phyloP scores from a whole-genome alignment of 2,113 vertebrate genomes.

The Rhinopomastus cyanomelas region DNA sequence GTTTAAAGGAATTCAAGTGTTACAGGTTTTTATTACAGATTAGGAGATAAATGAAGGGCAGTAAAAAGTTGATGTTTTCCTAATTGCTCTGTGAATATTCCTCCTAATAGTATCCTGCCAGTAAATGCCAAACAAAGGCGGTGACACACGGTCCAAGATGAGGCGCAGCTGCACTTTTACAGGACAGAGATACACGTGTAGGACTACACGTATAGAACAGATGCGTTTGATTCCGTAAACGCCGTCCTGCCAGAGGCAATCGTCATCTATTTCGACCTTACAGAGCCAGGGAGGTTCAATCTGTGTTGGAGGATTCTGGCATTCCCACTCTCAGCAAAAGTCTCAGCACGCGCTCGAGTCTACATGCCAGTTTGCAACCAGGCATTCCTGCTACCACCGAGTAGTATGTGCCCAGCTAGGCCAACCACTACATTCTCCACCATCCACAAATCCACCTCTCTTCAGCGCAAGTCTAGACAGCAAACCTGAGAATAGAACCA shows the following conservation, averaged over 20 bases:
- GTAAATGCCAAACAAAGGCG: constrained; percentile 27
- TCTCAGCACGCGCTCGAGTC: constrained; percentile 16
- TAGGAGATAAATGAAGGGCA: neutral
- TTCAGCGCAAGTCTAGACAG: neutral
- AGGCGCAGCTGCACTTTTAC: constrained; percentile 41
- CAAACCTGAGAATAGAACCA: neutral
- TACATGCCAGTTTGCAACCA: neutral
- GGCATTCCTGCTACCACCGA: neutral
- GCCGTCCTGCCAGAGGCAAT: constrained; percentile 27
- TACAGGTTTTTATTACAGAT: neutral
- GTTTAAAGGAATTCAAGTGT: constrained; percentile 8
- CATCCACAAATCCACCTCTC: neutral
- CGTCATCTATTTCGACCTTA: neutral
- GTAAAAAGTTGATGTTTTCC: constrained; percentile 4
- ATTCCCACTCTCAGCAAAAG: neutral
- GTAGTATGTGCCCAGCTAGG: neutral
- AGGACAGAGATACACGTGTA: constrained; percentile 19
- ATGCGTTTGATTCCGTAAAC: neutral
- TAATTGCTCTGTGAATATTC: neutral
- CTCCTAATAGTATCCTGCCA: neutral
- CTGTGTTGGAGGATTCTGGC: neutral
- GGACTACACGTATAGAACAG: constrained; percentile 12
- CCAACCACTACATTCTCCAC: neutral
- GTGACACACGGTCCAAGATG: constrained; percentile 40
- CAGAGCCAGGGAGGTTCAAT: neutral